Percentiles rank a stretch among this genome's conserved stretches.
These are phyloP conservation scores for Siniperca chuatsi DNA, from an alignment of 2,113 vertebrate species.

Conservation along the genomic window DNA sequence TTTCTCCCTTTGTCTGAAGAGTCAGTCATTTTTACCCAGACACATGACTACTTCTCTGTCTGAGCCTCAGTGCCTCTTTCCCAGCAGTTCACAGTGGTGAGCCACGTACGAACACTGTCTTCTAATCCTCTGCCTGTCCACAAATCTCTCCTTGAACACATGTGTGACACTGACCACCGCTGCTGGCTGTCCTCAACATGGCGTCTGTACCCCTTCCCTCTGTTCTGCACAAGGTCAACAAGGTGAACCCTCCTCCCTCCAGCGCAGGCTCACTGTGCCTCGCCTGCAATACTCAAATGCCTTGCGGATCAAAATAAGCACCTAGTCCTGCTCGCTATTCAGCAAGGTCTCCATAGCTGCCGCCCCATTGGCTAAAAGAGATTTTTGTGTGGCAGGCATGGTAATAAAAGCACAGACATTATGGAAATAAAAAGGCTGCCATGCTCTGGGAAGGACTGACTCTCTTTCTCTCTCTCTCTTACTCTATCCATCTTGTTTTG, in stretches of 20 bases:
- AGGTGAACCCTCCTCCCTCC: constrained; percentile 44
- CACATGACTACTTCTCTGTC: neutral
- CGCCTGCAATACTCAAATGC: constrained; percentile 13
- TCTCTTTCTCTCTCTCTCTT: constrained; percentile 35
- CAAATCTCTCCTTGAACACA: constrained; percentile 47
- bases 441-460: constrained; percentile 48
- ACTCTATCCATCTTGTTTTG: constrained; percentile 62
- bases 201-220: constrained; percentile 21
- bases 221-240: constrained; percentile 36
- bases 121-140: constrained; percentile 49
- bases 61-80: neutral
- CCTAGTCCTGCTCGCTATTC: constrained; percentile 40
- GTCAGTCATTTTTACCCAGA: neutral
- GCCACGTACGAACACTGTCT: constrained; percentile 20
- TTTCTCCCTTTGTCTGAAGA: neutral
- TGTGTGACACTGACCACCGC: constrained; percentile 24
- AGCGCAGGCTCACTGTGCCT: constrained; percentile 9
- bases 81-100: constrained; percentile 24
- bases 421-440: constrained; percentile 70
- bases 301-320: constrained; percentile 47
- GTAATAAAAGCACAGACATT: constrained; percentile 74
- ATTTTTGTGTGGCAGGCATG: constrained; percentile 48
- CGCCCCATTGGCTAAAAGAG: constrained; percentile 55
- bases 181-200: constrained; percentile 32
- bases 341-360: constrained; percentile 51